Conservation (phyloP, 2,113 vertebrate species). For the Machaerirhynchus nigripectus region DNA sequence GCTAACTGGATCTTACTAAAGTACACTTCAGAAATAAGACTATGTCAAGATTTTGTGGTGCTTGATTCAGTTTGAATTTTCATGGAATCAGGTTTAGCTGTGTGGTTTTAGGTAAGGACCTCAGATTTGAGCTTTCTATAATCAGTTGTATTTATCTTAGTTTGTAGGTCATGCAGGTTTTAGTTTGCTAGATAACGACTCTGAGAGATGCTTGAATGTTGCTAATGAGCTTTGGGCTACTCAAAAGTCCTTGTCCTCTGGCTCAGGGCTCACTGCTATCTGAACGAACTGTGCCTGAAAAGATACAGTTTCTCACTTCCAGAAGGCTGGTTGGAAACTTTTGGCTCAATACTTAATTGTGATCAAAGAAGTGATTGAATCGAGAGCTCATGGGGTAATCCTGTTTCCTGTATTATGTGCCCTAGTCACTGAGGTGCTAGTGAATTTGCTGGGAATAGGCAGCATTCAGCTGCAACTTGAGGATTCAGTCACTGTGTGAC, state of each 20-base stretch:
- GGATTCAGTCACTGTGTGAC: neutral
- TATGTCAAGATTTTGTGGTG: neutral
- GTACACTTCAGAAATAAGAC: neutral
- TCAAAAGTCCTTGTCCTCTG: neutral
- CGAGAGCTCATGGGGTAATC: neutral
- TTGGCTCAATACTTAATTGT: neutral
- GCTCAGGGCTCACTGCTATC: neutral
- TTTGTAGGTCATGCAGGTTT: slow-evolving; percentile 38
- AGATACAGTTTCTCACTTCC: neutral
- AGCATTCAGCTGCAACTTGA: neutral
- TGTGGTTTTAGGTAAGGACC: neutral
- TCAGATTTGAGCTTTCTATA: neutral
- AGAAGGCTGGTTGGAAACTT: neutral
- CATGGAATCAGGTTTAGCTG: neutral
- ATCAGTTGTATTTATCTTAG: neutral
- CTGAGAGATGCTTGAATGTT: neutral
- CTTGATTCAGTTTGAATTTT: neutral
- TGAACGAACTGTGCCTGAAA: neutral
- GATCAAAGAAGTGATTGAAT: neutral
- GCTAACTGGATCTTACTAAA: neutral
- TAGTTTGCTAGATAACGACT: neutral
- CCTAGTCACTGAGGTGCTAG: neutral
- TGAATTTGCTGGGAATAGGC: neutral
- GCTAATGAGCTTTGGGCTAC: slow-evolving; percentile 46
- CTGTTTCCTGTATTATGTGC: neutral